phyloP scores from a whole-genome alignment of 1,140 invertebrate genomes.

The Nephotettix cincticeps region DNA sequence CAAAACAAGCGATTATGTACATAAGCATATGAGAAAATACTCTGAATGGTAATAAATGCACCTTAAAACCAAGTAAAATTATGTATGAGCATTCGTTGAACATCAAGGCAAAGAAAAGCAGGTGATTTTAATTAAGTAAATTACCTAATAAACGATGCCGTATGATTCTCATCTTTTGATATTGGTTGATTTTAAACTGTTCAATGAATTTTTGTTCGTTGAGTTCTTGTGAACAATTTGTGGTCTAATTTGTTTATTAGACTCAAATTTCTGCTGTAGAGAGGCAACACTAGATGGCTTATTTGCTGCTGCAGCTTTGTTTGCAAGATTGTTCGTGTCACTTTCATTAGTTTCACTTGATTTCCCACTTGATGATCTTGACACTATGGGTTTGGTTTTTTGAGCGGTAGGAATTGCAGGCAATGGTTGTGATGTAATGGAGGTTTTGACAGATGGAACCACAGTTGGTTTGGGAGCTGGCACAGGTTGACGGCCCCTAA shows the following conservation, averaged over 20 bases:
- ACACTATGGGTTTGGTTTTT: constrained; percentile 38
- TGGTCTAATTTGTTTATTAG: constrained; percentile 8
- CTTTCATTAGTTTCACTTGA: constrained; percentile 46
- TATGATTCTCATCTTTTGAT: not conserved
- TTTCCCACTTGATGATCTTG: constrained; percentile 41
- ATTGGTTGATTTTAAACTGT: not conserved
- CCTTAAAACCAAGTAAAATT: not conserved
- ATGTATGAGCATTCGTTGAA: not conserved
- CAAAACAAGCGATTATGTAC: not conserved
- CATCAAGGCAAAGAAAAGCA: constrained; percentile 12
- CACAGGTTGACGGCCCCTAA: constrained; percentile 19
- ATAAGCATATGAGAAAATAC: not conserved
- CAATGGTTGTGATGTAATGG: constrained; percentile 41
- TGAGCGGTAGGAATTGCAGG: constrained; percentile 42
- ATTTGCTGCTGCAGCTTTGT: constrained; percentile 48
- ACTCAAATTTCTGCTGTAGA: constrained; percentile 71
- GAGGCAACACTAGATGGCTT: constrained; percentile 68
- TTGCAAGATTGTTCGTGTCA: constrained; percentile 44
- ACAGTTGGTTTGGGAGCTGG: constrained; percentile 42
- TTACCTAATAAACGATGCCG: not conserved
- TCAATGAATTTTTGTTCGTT: not conserved
- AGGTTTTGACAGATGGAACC: constrained; percentile 32
- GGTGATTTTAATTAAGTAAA: not conserved
- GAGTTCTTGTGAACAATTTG: not conserved
- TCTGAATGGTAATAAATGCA: not conserved